Evolutionary conservation across 1,140 invertebrate genomes (phyloP).

Genomic region (Drosophila busckii): DNA sequence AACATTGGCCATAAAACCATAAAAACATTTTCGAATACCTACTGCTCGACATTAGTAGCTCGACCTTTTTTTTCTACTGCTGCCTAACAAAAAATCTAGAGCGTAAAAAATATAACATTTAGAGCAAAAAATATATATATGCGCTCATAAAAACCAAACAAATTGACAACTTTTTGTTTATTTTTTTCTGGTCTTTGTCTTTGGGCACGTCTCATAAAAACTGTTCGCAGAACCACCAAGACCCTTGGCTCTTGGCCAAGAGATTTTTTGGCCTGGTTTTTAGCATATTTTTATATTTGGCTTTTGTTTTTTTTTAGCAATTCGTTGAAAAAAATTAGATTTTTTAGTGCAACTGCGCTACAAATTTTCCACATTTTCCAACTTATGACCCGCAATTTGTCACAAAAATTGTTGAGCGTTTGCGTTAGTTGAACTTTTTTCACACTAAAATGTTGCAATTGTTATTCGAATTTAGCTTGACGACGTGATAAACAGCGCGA

Average conservation of each 20-base stretch:
- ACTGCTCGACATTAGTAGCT: conserved; percentile 66
- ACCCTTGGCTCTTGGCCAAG: conserved; percentile 13
- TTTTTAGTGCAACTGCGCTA: conserved; percentile 57
- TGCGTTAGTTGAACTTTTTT: conserved; percentile 21
- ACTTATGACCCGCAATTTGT: conserved; percentile 25
- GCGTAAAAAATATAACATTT: conserved; percentile 75
- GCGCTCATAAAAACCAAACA: conserved; percentile 58
- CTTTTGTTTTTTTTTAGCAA: conserved; percentile 35
- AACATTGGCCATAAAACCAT: conserved; percentile 57
- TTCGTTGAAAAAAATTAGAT: conserved; percentile 71
- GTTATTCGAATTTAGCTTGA: background rate
- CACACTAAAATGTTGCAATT: conserved; percentile 34
- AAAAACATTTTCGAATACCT: conserved; percentile 32
- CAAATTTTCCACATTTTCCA: conserved; percentile 14
- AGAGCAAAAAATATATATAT: conserved; percentile 63
- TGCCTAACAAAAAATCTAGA: conserved; percentile 52
- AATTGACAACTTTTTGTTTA: conserved; percentile 46
- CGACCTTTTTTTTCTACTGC: conserved; percentile 5
- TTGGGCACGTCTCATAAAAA: conserved; percentile 39
- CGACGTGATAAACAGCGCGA: too few relatives aligned
- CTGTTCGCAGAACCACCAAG: conserved; percentile 34
- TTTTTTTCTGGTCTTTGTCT: conserved; percentile 3
- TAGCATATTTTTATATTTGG: conserved; percentile 25
- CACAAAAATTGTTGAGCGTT: conserved; percentile 25
- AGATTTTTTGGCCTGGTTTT: conserved; percentile 27